These are phyloP conservation scores for Oithona nana DNA, from an alignment of 2,888 invertebrate species.

Conservation along the genomic window DNA sequence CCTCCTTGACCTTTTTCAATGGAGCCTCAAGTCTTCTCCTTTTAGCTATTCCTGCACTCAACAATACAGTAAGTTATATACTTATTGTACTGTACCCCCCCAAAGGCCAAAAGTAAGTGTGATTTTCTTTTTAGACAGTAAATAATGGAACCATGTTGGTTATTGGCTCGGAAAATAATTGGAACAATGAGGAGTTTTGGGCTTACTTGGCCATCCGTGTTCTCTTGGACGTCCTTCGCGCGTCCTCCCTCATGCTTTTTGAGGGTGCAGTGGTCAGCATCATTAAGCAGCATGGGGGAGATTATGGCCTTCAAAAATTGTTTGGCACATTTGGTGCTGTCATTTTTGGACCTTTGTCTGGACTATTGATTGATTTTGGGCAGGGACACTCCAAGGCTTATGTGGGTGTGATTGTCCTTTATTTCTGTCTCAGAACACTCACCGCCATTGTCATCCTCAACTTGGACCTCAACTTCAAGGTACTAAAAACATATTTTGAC, in stretches of 20 bases:
- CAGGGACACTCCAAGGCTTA: not conserved
- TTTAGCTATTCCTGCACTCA: not conserved
- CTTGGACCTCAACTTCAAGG: slow-evolving; percentile 51
- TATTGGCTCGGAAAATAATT: not conserved
- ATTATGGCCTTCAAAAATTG: slow-evolving; percentile 53
- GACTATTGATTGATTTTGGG: slow-evolving; percentile 45
- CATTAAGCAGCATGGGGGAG: slow-evolving; percentile 43
- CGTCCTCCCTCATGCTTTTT: slow-evolving; percentile 37
- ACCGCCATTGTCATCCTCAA: slow-evolving; percentile 51
- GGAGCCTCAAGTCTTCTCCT: slow-evolving; percentile 5
- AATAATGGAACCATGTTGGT: not conserved
- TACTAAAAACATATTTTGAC: not conserved
- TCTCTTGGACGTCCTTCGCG: slow-evolving; percentile 13
- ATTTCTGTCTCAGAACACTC: slow-evolving; percentile 56
- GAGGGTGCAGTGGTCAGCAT: slow-evolving; percentile 57
- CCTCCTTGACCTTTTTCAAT: not conserved
- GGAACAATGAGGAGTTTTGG: not conserved
- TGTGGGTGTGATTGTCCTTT: slow-evolving; percentile 38
- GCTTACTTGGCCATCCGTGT: not conserved
- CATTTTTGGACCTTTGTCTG: slow-evolving; percentile 57
- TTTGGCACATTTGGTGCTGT: slow-evolving; percentile 56
- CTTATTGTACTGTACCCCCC: no score
- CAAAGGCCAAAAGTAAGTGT: no score
- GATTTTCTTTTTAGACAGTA: no score
- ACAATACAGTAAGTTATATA: no score